Evolutionary conservation across 1,140 invertebrate genomes (phyloP), one percentile per base, ranked within the genome.

Genomic region (Neotoxoptera formosana): DNA sequence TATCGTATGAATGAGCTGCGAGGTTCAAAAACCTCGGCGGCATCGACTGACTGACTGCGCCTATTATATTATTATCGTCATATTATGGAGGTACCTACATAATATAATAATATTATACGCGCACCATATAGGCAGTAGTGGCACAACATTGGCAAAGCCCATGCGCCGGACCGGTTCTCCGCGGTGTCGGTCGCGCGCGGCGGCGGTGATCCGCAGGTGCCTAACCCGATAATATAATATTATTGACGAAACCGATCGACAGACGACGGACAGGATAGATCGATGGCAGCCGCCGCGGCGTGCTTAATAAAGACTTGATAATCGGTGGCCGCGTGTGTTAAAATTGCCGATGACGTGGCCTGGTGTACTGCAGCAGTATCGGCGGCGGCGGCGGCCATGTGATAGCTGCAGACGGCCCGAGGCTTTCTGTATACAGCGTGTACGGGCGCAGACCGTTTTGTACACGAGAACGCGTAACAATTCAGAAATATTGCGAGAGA

Each of bases 21-120:
- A 92, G 91, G 91, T 92, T 92, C 91, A 92, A 92, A 91, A 83
- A 92, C 91, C 91, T 92, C 60, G n/a, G 45, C 30, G 60, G 41
- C 90, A 91, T 76, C 91, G 47, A 51, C 45, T 51, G 41, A 67
- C 67, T 23, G 56, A 67, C 60, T 60, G 30, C 67, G n/a, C 83
- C 23, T 47, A 47, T 45, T 25, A 86, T 45, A 51, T 51, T 51
- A 51, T 51, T 51, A 41, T 41, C 41, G 4, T 41, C n/a, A 41
- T 41, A 41, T n/a, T n/a, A n/a, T n/a, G 41, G 41, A 41, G 41
- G 41, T 41, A 51, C 47, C 47, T 51, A 51, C 48, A 17, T 51
- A 14, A 51, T 51, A 51, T 17, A 6, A 7, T 47, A 9, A n/a
- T n/a, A n/a, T n/a, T n/a, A n/a, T n/a, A n/a, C n/a, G n/a, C 7